Conservation (phyloP, 2,888 invertebrate genomes). For the Rhagium mordax region DNA sequence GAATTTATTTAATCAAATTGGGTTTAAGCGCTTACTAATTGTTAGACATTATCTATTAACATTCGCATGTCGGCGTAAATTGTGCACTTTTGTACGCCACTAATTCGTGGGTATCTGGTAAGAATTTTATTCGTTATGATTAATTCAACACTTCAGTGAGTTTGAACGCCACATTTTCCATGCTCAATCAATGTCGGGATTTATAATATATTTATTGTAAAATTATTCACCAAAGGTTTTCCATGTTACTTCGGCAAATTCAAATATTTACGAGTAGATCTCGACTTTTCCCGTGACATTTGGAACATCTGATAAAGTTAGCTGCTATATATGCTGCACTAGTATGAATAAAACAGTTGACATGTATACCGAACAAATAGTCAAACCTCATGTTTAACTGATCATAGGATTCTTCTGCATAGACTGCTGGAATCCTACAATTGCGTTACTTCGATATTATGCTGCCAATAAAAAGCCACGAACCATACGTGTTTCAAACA, state of each 20-base stretch:
- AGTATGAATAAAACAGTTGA: conserved; percentile 36
- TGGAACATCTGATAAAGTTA: conserved; percentile 40
- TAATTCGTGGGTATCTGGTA: too few relatives aligned
- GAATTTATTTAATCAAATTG: too few relatives aligned
- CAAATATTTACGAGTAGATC: conserved; percentile 41
- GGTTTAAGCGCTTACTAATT: too few relatives aligned
- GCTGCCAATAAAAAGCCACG: background rate
- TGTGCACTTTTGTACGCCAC: too few relatives aligned
- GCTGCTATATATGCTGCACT: conserved; percentile 24
- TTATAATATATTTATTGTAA: conserved; percentile 25
- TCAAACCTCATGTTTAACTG: conserved; percentile 36
- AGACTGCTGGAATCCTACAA: conserved; percentile 6
- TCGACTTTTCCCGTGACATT: conserved; percentile 37
- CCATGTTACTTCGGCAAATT: conserved; percentile 14
- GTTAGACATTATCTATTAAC: too few relatives aligned
- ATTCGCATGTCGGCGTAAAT: too few relatives aligned
- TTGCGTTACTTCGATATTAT: conserved; percentile 11
- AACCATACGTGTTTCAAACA: background rate
- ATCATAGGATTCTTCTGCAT: conserved; percentile 33
- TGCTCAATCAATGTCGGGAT: background rate
- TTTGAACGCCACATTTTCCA: background rate
- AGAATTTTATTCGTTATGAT: background rate
- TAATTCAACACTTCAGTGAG: background rate
- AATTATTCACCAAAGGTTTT: conserved; percentile 31
- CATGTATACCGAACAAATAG: conserved; percentile 32